Percentiles rank a stretch among this genome's conserved stretches.
Conservation (phyloP, 2,797 vertebrate species). For the Sebastes taczanowskii region DNA sequence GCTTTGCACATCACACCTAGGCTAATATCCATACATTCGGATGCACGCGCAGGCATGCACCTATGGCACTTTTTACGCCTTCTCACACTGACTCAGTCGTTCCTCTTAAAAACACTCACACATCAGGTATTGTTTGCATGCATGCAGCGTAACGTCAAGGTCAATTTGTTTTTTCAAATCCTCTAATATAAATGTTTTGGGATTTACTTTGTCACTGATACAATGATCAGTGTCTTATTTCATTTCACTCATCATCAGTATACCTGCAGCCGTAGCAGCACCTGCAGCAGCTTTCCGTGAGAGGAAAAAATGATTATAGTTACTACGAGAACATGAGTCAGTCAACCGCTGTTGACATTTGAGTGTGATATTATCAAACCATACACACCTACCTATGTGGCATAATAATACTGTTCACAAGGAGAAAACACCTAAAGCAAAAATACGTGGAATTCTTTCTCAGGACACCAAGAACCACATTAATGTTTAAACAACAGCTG, state of each 20-base stretch:
- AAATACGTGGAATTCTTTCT: slow-evolving; percentile 29
- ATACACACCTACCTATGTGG: slow-evolving; percentile 36
- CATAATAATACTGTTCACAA: slow-evolving; percentile 31
- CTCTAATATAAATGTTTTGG: background rate
- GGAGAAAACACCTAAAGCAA: slow-evolving; percentile 24
- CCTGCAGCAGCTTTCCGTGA: background rate
- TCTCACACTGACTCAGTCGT: background rate
- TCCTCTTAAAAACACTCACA: background rate
- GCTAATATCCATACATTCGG: slow-evolving; percentile 24
- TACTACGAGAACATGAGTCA: slow-evolving; percentile 29
- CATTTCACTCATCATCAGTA: background rate
- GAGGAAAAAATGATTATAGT: slow-evolving; percentile 5
- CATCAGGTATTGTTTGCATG: background rate
- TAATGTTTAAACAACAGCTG: background rate
- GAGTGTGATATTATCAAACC: slow-evolving; percentile 37
- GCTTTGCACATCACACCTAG: slow-evolving; percentile 48
- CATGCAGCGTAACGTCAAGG: background rate
- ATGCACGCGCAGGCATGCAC: background rate
- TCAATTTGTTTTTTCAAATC: background rate
- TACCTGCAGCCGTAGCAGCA: background rate
- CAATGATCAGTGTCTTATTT: background rate
- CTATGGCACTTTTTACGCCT: background rate
- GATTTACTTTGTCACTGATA: background rate
- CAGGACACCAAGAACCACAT: background rate
- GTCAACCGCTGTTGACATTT: slow-evolving; percentile 28